Evolutionary conservation across 2,888 invertebrate genomes (phyloP), one percentile per base, ranked within the genome.

Genomic region (Alloplasta piceator): DNA sequence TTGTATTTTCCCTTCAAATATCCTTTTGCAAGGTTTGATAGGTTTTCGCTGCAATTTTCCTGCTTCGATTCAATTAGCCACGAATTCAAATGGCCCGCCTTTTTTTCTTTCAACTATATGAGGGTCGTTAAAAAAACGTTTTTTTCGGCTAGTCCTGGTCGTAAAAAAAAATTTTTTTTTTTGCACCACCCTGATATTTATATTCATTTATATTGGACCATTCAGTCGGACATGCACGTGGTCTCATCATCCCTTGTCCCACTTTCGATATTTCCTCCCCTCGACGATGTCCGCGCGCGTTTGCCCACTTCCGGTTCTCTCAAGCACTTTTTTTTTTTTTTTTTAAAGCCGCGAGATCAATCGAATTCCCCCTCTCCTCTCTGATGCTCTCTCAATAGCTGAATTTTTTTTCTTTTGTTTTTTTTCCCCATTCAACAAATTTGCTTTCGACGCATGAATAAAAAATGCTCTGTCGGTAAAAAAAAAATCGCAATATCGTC

Each of bases 231-330:
- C 72, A 26, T 26, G 26, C 26, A 80, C 80, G 72, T 76, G 76
- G 89, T 83, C 84, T 84, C 61, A 26, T 43, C 26, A 43, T 41
- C 71, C 48, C 39, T n/a, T 52, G 12, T 38, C 48, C 36, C 48
- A 43, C 63, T 73, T 55, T 26, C 26, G 26, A 26, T 26, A 26
- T 26, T 26, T 50, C 26, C 10, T 6, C 9, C 60, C 12, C 39
- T 12, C 14, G 46, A 6, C 50, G 9, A 52, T 75, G 67, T 41
- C 64, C 70, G 3, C 48, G 43, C 71, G 48, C 80, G 80, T 75
- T 58, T 72, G 76, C 52, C 78, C 83, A 80, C 82, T 87, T 87
- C 87, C 87, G 85, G 76, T 61, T 78, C 38, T 38, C 58, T 39
- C 9, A 5, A 6, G 12, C 43, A 56, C 26, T 70, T 46, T 43